phyloP scores from a whole-genome alignment of 2,797 vertebrate species.

The Myripristis jacobus region DNA sequence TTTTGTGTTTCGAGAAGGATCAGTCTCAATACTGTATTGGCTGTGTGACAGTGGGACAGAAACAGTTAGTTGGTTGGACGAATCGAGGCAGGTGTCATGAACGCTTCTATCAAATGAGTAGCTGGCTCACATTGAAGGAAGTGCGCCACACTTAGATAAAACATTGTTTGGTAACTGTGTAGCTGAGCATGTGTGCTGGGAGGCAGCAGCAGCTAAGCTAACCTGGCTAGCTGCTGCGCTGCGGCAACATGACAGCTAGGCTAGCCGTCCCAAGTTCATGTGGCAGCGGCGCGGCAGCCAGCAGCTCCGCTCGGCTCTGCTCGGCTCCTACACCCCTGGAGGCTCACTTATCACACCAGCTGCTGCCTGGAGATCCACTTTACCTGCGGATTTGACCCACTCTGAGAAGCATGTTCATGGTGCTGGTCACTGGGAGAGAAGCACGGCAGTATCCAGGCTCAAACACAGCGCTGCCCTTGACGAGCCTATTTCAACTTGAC shows the following conservation, averaged over 20 bases:
- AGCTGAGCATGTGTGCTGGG: background rate
- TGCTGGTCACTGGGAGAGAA: background rate
- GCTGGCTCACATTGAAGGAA: background rate
- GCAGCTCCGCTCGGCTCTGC: too few relatives aligned
- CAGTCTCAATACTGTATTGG: conserved; percentile 6
- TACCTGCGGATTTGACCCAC: conserved; percentile 82
- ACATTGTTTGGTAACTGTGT: conserved; percentile 14
- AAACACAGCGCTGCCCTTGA: conserved; percentile 78
- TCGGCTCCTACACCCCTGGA: too few relatives aligned
- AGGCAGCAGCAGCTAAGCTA: conserved; percentile 13
- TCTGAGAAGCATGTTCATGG: conserved; percentile 80
- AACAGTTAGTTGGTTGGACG: background rate
- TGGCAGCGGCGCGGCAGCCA: background rate
- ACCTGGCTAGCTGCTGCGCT: conserved; percentile 37
- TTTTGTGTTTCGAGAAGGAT: background rate
- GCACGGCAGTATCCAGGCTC: background rate
- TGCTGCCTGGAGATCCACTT: conserved; percentile 21
- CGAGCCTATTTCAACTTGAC: conserved; percentile 71
- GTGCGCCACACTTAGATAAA: too few relatives aligned
- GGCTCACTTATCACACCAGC: too few relatives aligned
- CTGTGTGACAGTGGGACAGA: background rate
- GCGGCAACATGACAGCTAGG: conserved; percentile 57
- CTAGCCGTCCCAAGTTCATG: conserved; percentile 56
- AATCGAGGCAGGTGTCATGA: background rate
- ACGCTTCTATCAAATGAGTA: background rate